Evolutionary conservation across 2,797 vertebrate species (phyloP), one percentile per base, ranked within the genome.

Genomic region (Pseudochromis fuscus): DNA sequence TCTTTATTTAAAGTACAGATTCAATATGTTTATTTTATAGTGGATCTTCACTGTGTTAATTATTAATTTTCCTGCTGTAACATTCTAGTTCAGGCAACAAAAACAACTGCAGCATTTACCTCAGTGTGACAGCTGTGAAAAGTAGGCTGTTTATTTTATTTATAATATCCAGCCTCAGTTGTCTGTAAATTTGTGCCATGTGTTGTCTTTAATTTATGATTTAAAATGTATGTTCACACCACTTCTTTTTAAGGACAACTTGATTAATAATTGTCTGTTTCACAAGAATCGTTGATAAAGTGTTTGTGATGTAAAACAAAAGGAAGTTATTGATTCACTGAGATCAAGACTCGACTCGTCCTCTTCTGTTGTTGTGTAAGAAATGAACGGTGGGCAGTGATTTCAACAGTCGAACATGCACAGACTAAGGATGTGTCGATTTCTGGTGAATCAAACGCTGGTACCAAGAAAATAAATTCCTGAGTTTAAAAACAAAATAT

Each of bases 311-410:
- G 23, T 13, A 18, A n/a, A 42, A 19, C 10, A 42, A 37, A 37
- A 13, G 5, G 27, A 53, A 13, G 9, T 19, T 30, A n/a, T 5
- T 30, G 19, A 62, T 49, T 18, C n/a, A 25, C 5, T 2, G 27
- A 45, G 10, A 56, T 77, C 66, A 63, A 60, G 77, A 79, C 38
- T 13, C 5, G 60, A 70, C 66, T 72, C 70, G 60, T 61, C 53
- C 23, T 12, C 33, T 3, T 67, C 19, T 30, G 25, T 40, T 50
- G 51, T 51, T 77, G 48, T 67, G 45, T 50, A 57, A 68, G 52
- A 77, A 13, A 70, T 61, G 30, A 55, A 48, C 19, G 1, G 18
- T 24, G 38, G 44, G 25, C 4, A 4, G 5, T 28, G 16, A 38
- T 48, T 64, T 70, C 27, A 28, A 44, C 5, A 69, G 24, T 38